These are phyloP conservation scores for Aptenodytes patagonicus DNA, from an alignment of 2,113 vertebrate genomes.

Conservation along the genomic window DNA sequence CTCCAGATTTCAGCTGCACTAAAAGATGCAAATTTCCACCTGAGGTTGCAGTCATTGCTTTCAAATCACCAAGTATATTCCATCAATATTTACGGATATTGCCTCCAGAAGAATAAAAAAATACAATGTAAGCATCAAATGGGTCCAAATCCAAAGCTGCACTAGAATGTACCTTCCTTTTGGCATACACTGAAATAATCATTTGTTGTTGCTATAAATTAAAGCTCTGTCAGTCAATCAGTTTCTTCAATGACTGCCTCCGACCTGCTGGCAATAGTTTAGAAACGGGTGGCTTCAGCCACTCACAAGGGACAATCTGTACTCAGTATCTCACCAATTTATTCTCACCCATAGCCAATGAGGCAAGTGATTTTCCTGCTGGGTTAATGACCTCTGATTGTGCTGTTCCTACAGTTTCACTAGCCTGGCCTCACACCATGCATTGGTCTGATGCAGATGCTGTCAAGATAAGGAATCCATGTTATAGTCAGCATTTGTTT, in stretches of 20 bases:
- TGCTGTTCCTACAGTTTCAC: not conserved
- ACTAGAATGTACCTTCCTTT: not conserved
- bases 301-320: not conserved
- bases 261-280: not conserved
- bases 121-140: not conserved
- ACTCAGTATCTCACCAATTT: not conserved
- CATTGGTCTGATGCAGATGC: not conserved
- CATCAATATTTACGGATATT: not conserved
- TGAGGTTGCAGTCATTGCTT: not conserved
- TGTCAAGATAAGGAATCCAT: not conserved
- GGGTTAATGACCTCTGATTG: not conserved
- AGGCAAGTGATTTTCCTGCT: not conserved
- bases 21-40: conserved; percentile 25
- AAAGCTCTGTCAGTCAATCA: not conserved
- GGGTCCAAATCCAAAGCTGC: not conserved
- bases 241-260: not conserved
- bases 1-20: not conserved
- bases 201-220: not conserved
- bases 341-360: not conserved
- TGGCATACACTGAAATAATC: not conserved
- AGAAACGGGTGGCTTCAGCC: not conserved
- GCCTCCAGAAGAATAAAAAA: conserved; percentile 6
- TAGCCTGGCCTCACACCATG: not conserved
- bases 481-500: not conserved
- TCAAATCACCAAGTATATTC: not conserved